These are phyloP conservation scores for Agriopis marginaria DNA, from an alignment of 2,888 invertebrate genomes.

Conservation along the genomic window DNA sequence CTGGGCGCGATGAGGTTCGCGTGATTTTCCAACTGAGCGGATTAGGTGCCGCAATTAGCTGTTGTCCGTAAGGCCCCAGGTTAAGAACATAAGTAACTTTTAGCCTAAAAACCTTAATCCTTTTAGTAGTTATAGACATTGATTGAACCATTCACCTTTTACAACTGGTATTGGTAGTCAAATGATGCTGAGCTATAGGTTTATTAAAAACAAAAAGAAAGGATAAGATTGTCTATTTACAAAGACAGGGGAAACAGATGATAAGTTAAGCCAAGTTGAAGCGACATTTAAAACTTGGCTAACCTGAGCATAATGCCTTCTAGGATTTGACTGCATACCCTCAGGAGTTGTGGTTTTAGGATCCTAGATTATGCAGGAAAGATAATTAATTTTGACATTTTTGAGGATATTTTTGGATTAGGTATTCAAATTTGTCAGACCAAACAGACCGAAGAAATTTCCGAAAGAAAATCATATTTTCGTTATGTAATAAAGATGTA, in stretches of 20 bases:
- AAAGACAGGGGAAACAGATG: neutral
- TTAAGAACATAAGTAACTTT: too few relatives aligned
- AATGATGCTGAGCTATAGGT: neutral
- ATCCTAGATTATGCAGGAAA: constrained; percentile 53
- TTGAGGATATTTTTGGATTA: neutral
- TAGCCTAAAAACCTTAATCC: too few relatives aligned
- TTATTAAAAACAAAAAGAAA: neutral
- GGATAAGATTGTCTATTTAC: constrained; percentile 3
- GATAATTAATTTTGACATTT: neutral
- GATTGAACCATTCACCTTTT: neutral
- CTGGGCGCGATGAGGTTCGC: too few relatives aligned
- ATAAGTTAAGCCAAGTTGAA: constrained; percentile 55
- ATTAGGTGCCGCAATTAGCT: too few relatives aligned
- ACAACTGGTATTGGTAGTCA: neutral
- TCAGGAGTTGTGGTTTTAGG: constrained; percentile 60
- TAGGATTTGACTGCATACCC: constrained; percentile 66
- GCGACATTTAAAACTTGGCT: constrained; percentile 52
- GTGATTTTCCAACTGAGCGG: too few relatives aligned
- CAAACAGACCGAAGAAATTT: too few relatives aligned
- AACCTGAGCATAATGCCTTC: constrained; percentile 70
- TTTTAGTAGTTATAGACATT: neutral
- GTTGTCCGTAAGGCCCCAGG: too few relatives aligned
- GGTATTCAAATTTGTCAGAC: neutral
- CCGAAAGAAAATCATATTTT: too few relatives aligned
- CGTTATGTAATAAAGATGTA: too few relatives aligned